Evolutionary conservation across 2,888 invertebrate genomes (phyloP).

Genomic region (Eudemis profundana): DNA sequence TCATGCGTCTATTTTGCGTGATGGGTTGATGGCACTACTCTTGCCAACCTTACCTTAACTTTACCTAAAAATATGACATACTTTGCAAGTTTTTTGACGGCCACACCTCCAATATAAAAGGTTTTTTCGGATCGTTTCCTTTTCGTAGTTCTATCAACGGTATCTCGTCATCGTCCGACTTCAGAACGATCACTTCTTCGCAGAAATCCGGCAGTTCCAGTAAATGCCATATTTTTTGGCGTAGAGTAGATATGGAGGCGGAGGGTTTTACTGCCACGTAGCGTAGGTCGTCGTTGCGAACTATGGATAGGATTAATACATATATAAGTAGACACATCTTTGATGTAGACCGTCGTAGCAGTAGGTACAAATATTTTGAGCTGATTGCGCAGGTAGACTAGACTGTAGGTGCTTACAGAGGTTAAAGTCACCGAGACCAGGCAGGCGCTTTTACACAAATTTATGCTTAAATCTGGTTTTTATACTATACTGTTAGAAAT

Average conservation of each 20-base stretch:
- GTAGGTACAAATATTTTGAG: too few species aligned
- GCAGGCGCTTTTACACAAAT: too few species aligned
- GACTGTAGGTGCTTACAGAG: too few species aligned
- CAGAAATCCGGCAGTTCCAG: slow-evolving; percentile 77
- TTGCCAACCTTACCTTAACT: background rate
- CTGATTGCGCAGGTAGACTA: too few species aligned
- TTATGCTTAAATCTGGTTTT: too few species aligned
- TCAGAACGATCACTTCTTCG: slow-evolving; percentile 74
- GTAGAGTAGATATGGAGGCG: slow-evolving; percentile 69
- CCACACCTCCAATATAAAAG: slow-evolving; percentile 77
- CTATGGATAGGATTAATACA: slow-evolving; percentile 52
- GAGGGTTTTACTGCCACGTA: slow-evolving; percentile 71
- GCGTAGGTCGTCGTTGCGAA: slow-evolving; percentile 66
- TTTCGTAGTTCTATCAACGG: slow-evolving; percentile 68
- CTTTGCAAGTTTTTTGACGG: slow-evolving; percentile 57
- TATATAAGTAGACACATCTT: too few species aligned
- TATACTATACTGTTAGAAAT: too few species aligned
- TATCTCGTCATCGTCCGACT: slow-evolving; percentile 63
- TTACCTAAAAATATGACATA: slow-evolving; percentile 45
- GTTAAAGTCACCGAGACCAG: too few species aligned
- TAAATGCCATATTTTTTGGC: slow-evolving; percentile 77
- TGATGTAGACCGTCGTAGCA: too few species aligned
- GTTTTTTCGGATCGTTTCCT: slow-evolving; percentile 75
- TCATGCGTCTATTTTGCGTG: too few species aligned
- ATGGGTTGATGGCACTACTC: too few species aligned